Conservation (phyloP, 2,888 invertebrate species). For the Spilarctia lutea region DNA sequence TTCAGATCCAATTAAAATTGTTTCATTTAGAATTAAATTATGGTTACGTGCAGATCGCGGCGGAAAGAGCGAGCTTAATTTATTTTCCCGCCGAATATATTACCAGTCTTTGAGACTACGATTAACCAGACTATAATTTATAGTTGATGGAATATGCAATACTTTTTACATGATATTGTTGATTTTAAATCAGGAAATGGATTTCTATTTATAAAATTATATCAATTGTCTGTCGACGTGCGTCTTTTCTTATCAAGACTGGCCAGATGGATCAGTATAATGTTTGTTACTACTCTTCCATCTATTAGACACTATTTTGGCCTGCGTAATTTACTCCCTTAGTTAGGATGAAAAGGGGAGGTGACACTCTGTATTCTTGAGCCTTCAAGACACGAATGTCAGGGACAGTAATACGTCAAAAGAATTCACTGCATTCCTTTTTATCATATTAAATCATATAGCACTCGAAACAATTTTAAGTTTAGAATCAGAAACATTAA, state of each 20-base stretch:
- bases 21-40: not conserved
- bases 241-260: no score
- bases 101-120: not conserved
- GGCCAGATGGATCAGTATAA: no score
- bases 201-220: not conserved
- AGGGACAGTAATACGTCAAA: not conserved
- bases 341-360: no score
- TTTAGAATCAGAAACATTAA: not conserved
- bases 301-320: no score
- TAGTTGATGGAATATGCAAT: not conserved
- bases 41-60: not conserved
- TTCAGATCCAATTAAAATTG: constrained; percentile 7
- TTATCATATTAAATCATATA: not conserved
- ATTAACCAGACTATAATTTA: not conserved
- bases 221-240: not conserved
- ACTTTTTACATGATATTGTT: not conserved
- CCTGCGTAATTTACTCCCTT: no score
- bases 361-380: no score
- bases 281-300: no score
- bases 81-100: not conserved
- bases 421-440: not conserved
- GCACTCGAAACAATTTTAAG: not conserved
- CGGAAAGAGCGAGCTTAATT: not conserved
- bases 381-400: no score
- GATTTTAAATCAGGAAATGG: not conserved